Conservation (phyloP, 2,113 vertebrate species). For the Serinus canaria region DNA sequence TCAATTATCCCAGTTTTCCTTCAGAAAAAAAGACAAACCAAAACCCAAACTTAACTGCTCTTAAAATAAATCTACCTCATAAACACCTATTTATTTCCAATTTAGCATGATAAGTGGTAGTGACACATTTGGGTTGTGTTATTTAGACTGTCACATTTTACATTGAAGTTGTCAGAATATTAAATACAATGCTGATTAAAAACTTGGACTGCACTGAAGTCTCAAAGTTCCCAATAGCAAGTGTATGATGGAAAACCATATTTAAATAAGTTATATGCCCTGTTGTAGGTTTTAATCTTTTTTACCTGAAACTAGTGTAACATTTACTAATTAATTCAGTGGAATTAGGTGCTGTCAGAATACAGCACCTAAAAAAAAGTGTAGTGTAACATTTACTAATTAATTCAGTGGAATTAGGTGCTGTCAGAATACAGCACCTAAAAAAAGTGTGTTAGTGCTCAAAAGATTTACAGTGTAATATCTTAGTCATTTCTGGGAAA, state of each 20-base stretch:
- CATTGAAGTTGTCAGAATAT: neutral
- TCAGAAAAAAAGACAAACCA: neutral
- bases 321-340: neutral
- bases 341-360: neutral
- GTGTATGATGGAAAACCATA: neutral
- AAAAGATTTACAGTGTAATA: neutral
- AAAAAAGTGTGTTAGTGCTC: neutral
- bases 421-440: neutral
- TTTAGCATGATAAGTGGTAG: neutral
- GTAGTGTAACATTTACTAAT: neutral
- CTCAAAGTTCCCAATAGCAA: neutral
- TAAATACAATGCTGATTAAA: neutral
- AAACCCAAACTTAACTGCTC: neutral
- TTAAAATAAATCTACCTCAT: neutral
- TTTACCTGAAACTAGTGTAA: neutral
- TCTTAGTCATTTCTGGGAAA: conserved; percentile 3
- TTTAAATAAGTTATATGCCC: neutral
- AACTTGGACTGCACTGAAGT: neutral
- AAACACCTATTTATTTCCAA: neutral
- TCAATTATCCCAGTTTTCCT: neutral
- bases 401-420: neutral
- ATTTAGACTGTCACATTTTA: neutral
- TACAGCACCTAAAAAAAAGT: no score
- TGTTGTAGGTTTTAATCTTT: neutral
- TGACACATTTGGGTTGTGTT: neutral